Base-by-base conservation (phyloP, 2,888 invertebrate genomes). In the Yponomeuta plumbellus region DNA sequence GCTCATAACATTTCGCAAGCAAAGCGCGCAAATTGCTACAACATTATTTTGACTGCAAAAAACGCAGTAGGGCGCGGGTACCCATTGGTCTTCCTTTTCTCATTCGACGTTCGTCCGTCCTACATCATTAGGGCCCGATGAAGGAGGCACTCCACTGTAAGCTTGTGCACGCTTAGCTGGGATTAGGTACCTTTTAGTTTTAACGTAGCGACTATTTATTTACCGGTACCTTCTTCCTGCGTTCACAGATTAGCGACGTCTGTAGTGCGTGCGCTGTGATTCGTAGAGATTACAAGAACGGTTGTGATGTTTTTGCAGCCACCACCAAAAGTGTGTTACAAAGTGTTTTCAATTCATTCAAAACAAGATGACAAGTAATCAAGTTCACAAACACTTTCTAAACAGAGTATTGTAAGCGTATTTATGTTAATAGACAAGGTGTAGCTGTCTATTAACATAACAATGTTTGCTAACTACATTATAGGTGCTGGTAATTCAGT, bases 101-200 rank as follows among this genome's bases (percentile, higher is more conserved):
- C 71, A 73, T 52, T 17, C 44, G 44, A 78, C 77, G 81, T 82
- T 80, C 80, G 79, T 79, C 74, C 77, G 79, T 23, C 63, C 57
- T 59, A 65, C 64, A 67, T 83, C 79, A 81, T 81, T 81, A 80
- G 78, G 77, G 80, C 80, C 81, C 85, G 81, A 83, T 84, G 82
- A 76, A 81, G 79, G 72, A 71, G 78, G 76, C 72, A 77, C 78
- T 34, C 75, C 78, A 74, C 74, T 76, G 75, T 86, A 87, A 88
- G 88, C 88, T 83, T 87, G 85, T 86, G 79, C 76, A 79, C 81
- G 82, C 81, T 86, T 80, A 81, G 71, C 75, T 73, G 70, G 81
- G 84, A 86, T 87, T 88, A 88, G 79, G 80, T 83, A 84, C 86
- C 88, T 89, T 89, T 87, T 88, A 87, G 77, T 89, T 89, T 87